Evolutionary conservation across 2,888 invertebrate genomes (phyloP).

Genomic region (Spatulosminthurus flaviceps): DNA sequence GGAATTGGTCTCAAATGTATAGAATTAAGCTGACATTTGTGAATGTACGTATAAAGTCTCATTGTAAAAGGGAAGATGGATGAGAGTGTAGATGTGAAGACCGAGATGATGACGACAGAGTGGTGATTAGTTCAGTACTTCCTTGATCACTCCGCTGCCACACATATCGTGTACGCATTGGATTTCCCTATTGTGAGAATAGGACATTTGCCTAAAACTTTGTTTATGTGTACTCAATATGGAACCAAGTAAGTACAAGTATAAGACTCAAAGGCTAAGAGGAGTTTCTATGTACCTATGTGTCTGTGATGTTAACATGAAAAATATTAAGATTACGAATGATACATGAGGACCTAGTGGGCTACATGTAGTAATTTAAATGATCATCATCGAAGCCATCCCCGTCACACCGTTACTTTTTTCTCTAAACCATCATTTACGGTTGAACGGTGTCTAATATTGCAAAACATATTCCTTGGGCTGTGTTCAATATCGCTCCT

Average conservation of each 20-base stretch:
- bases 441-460: constrained; percentile 27
- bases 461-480: constrained; percentile 3
- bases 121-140: constrained; percentile 33
- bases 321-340: constrained; percentile 11
- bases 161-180: constrained; percentile 7
- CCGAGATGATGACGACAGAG: constrained; percentile 2
- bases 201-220: not conserved
- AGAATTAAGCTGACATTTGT: not conserved
- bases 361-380: not conserved
- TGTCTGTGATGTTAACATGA: not conserved
- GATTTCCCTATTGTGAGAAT: not conserved
- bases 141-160: constrained; percentile 30
- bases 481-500: not conserved
- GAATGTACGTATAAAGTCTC: too few relatives aligned
- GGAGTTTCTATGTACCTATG: constrained; percentile 7
- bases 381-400: constrained; percentile 27
- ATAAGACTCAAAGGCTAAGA: too few relatives aligned
- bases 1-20: not conserved
- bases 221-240: not conserved
- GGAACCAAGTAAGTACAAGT: not conserved
- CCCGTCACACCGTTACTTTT: constrained; percentile 31
- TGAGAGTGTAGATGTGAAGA: too few relatives aligned
- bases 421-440: constrained; percentile 29
- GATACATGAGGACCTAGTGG: not conserved
- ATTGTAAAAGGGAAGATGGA: not conserved